Base-by-base conservation (phyloP, 1,140 invertebrate species). In the Rhynchophorus ferrugineus region DNA sequence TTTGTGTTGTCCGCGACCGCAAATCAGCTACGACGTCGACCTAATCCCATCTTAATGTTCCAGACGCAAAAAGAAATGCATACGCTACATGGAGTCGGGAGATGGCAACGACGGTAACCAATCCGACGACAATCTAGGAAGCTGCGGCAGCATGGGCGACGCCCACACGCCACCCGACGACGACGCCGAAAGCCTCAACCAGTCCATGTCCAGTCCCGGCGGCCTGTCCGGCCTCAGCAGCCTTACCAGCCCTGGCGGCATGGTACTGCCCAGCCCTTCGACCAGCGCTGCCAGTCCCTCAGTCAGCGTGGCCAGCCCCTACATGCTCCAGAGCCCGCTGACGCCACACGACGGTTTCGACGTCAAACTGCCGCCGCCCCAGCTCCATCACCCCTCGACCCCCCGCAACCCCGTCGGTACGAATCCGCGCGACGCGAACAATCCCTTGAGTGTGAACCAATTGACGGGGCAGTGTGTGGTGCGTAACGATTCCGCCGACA, bases 21-120 rank as follows among this genome's bases (percentile, higher is more conserved):
- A n/a, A n/a, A n/a, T n/a, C n/a, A n/a, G n/a, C n/a, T n/a, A n/a
- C n/a, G n/a, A n/a, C n/a, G n/a, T n/a, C n/a, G n/a, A n/a, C n/a
- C n/a, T n/a, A n/a, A n/a, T n/a, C n/a, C n/a, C n/a, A n/a, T 44
- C 2, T 44, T n/a, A 6, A 33, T 59, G 66, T 81, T 84, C 21
- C 78, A 96, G 93, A 78, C 89, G 93, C 78, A 97, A 98, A 82
- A 97, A 97, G 78, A 96, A 95, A 78, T 97, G 93, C 79, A 91
- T 95, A 71, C 85, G 92, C 56, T 95, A 95, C 75, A 86, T 92
- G 83, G 85, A 81, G 76, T 80, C 80, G 69, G 76, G 84, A 63
- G 76, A 85, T 68, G 72, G 80, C 67, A 75, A 79, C 67, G 80
- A 80, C 61, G 81, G 83, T 60, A 87, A 89, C 61, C 80, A 81